Base-by-base conservation (phyloP, 2,113 vertebrate species). In the Vanacampus margaritifer region DNA sequence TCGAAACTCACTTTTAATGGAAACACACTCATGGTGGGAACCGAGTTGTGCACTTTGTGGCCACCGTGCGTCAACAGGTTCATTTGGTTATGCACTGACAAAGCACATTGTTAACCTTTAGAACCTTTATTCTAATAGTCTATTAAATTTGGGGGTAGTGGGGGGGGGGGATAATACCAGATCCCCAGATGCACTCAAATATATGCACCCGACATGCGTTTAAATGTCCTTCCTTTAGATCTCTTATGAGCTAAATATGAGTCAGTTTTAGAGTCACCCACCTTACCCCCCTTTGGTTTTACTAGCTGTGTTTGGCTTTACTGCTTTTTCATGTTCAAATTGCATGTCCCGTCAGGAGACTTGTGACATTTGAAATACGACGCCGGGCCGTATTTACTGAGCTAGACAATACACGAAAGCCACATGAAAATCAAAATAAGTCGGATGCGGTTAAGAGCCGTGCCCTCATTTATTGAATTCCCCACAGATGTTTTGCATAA, bases 401-500 rank as follows among this genome's bases (percentile, higher is more conserved):
- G 91, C 83, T 74, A 79, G 87, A 90, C 92, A 94, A 92, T 90
- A 88, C 90, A 87, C 76, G 84, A 88, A 87, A 88, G 80, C 91
- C 92, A 91, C 92, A 90, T 93, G 86, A 92, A 93, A 93, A 89
- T 85, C 86, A 76, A 35, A 91, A 86, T 83, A 84, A 90, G 90
- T 91, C 91, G 83, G 90, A 91, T 92, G 91, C 84, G 92, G 90
- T 88, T 77, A 65, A 72, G 88, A 88, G 91, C 88, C 80, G 83
- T 71, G 79, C 86, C 91, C 90, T 92, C 87, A 84, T 86, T 89
- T 91, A 87, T 89, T 90, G 77, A 86, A 88, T 83, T 90, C 89
- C 88, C 83, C 87, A 89, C 94, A 92, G 75, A 91, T 93, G 93
- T 93, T 91, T 91, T 90, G 81, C 90, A 93, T 94, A 89, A 94